A percentile compares a stretch with the other conserved stretches of the same genome.
phyloP scores from a whole-genome alignment of 37 sponge, comb jelly and placozoan species.

The Lycopodina hypogea region DNA sequence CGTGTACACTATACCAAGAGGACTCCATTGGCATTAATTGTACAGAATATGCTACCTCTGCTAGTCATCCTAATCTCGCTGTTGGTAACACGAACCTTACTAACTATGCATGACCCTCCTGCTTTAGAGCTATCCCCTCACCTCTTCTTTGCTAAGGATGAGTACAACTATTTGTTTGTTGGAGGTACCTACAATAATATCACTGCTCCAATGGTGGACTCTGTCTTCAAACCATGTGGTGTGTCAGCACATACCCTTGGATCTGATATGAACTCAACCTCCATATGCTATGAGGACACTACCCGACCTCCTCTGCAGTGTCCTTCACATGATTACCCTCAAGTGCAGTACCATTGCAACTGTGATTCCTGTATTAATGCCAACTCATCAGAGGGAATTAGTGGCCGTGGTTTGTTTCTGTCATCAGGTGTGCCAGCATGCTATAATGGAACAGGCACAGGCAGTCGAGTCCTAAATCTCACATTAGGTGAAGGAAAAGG shows the following conservation, averaged over 20 bases:
- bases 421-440: neutral
- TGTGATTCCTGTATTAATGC: neutral
- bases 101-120: constrained; percentile 44
- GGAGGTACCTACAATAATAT: constrained; percentile 30
- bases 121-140: constrained; percentile 42
- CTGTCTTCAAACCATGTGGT: constrained; percentile 60
- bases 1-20: constrained; percentile 50
- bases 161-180: constrained; percentile 59
- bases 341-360: neutral
- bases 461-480: constrained; percentile 21
- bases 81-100: constrained; percentile 20
- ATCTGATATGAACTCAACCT: neutral
- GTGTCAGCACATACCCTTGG: constrained; percentile 20
- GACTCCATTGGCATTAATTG: constrained; percentile 7
- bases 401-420: neutral
- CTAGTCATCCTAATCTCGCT: constrained; percentile 37
- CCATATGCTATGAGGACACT: constrained; percentile 2
- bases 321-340: neutral
- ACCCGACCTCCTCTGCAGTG: neutral
- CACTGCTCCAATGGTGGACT: constrained; percentile 13
- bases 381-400: neutral
- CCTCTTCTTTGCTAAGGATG: constrained; percentile 28
- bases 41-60: constrained; percentile 64
- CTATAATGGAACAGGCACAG: constrained; percentile 25
- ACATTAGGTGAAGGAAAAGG: neutral